Base-by-base conservation (phyloP, 2,113 vertebrate genomes). In the Gasterosteus aculeatus region DNA sequence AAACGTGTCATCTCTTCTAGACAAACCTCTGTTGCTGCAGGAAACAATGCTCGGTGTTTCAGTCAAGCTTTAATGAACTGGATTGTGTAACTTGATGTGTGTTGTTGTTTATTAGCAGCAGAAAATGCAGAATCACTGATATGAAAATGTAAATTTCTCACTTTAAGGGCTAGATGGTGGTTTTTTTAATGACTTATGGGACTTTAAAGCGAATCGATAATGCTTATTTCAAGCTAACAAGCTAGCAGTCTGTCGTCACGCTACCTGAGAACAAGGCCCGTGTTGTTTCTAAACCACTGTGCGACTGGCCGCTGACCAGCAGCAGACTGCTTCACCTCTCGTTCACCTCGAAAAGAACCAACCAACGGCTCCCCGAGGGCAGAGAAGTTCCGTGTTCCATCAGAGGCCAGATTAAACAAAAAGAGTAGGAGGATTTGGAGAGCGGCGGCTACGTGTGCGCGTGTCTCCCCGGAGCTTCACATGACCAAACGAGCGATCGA, bases 311-410 rank as follows among this genome's bases (percentile, higher is more conserved):
- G 69, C 78, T 44, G 78, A 72, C 81, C 85, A 70, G 80, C 87
- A 75, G 77, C 84, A 82, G 66, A 88, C 85, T 78, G 83, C 77
- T 54, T 90, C 90, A 88, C 86, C 77, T 78, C 84, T 53, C 64
- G 39, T 82, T 88, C 87, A 85, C 89, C 88, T 89, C 84, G 9
- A 39, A 38, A 42, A 79, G 78, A 76, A 35, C 0, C 69, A 87
- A 87, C 84, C 80, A 83, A 81, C 65, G 51, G 57, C 77, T 80
- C 80, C 78, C 81, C 22, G 7, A 77, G 69, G 75, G 86, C 74
- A 81, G 80, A 81, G 64, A 81, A 88, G 87, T 73, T 84, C 83
- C 88, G 86, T 87, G 77, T 77, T 85, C 84, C 75, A 84, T 81
- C 80, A 87, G 71, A 84, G 63, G 67, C 75, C 41, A 61, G 59